Conservation (phyloP, 1,140 invertebrate species). For the Physella acuta region DNA sequence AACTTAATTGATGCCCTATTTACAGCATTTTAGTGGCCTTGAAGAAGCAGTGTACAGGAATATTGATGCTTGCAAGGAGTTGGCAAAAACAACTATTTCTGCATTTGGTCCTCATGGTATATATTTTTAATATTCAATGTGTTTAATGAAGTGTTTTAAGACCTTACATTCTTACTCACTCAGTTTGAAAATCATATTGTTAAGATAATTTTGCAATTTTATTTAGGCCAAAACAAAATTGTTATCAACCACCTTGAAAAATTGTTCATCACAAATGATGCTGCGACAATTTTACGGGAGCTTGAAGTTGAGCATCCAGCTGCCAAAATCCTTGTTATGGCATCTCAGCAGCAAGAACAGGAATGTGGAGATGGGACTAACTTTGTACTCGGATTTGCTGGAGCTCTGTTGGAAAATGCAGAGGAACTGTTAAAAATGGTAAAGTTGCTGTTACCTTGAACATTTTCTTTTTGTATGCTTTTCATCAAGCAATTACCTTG, state of each 20-base stretch:
- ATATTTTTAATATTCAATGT: slow-evolving; percentile 55
- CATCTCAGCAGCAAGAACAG: slow-evolving; percentile 96
- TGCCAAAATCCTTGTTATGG: slow-evolving; percentile 94
- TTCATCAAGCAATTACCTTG: background rate
- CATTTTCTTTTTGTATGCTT: slow-evolving; percentile 11
- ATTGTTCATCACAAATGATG: slow-evolving; percentile 98
- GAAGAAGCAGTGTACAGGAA: slow-evolving; percentile 97
- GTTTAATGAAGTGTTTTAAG: background rate
- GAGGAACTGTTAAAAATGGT: slow-evolving; percentile 81
- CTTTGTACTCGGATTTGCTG: slow-evolving; percentile 93
- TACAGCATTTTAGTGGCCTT: slow-evolving; percentile 84
- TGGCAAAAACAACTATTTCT: slow-evolving; percentile 87
- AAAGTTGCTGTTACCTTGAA: no score
- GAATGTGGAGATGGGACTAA: slow-evolving; percentile 99
- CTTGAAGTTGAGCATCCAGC: slow-evolving; percentile 90
- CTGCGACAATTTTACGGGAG: slow-evolving; percentile 85
- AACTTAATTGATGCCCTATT: no score
- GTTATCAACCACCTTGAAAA: slow-evolving; percentile 99
- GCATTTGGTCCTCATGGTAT: slow-evolving; percentile 88
- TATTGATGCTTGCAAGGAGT: slow-evolving; percentile 93
- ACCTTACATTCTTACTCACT: background rate
- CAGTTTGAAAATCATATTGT: background rate
- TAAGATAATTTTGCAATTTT: background rate
- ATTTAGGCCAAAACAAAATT: slow-evolving; percentile 97
- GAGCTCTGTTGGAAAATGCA: slow-evolving; percentile 86